These are phyloP conservation scores for Phoebastria nigripes DNA, from an alignment of 2,797 vertebrate species.

Conservation along the genomic window DNA sequence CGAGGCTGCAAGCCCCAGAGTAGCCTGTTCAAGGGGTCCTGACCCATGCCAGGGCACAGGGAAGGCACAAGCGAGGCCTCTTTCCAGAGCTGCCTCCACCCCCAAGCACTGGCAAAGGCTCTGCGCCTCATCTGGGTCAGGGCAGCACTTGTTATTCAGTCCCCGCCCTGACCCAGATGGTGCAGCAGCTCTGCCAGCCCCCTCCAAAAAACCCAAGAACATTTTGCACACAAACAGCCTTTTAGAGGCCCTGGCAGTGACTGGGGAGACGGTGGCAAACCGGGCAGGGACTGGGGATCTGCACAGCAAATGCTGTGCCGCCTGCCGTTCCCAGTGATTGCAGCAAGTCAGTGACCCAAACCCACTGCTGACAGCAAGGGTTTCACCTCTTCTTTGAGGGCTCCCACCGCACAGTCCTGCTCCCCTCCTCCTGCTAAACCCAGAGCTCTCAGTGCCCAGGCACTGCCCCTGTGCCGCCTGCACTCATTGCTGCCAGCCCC, in stretches of 20 bases:
- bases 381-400: neutral
- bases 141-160: conserved; percentile 43
- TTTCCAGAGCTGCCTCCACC: neutral
- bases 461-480: neutral
- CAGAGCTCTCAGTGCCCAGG: fast-evolving
- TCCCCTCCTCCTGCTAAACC: neutral
- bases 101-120: neutral
- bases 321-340: fast-evolving
- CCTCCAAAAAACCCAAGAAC: neutral
- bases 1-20: neutral
- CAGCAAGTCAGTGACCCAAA: fast-evolving
- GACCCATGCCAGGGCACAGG: neutral
- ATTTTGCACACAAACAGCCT: conserved; percentile 54
- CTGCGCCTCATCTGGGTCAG: neutral
- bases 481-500: neutral
- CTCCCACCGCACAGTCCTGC: neutral
- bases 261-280: fast-evolving
- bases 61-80: fast-evolving
- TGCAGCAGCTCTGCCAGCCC: conserved; percentile 27
- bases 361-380: fast-evolving
- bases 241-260: conserved; percentile 31
- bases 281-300: fast-evolving
- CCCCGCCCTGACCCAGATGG: conserved; percentile 62
- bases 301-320: neutral
- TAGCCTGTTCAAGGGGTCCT: neutral